Evolutionary conservation across 2,797 vertebrate genomes (phyloP), one percentile per base, ranked within the genome.

Genomic region (Neosalanx taihuensis): DNA sequence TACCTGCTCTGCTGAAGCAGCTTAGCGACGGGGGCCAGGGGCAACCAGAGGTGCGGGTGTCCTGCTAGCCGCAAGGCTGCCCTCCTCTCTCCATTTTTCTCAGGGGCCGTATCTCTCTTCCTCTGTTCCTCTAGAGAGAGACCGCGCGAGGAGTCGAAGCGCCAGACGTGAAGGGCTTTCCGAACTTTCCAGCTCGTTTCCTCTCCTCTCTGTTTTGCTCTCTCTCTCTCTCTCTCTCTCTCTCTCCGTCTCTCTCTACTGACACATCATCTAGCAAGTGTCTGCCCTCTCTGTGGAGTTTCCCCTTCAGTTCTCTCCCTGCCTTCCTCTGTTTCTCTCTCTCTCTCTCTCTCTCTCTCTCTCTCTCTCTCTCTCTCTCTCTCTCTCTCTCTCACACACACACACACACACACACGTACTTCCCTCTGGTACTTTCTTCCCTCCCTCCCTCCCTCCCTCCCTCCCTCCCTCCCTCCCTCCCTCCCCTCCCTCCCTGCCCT

Each of bases 241-340:
- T 26, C 23, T 26, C 23, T 41, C 6, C 9, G n/a, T 65, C 10
- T 77, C 64, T 9, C 18, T 81, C 77, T 68, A 78, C 74, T 77
- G 70, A 76, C 75, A 83, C 79, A 85, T 84, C 77, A 84, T 73
- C 82, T 72, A 81, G 79, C 88, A 89, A 89, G 85, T 89, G 80
- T 60, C 65, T 79, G 66, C 79, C 66, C 75, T 69, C 77, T 75
- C 74, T 71, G 71, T 78, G 81, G 64, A 70, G 73, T 67, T 81
- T 62, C 57, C 56, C 83, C 77, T 64, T 57, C 72, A 79, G 73
- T 79, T 65, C 51, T 23, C 64, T 70, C 67, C 29, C 59, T 33
- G 20, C 56, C 72, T 17, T 74, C 41, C 56, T 4, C 56, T 61
- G 74, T 72, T n/a, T n/a, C n/a, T n/a, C 46, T 67, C 37, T 35